Percentiles rank a stretch among this genome's conserved stretches.
These are phyloP conservation scores for Neria commutata DNA, from an alignment of 2,888 invertebrate species.

Conservation along the genomic window DNA sequence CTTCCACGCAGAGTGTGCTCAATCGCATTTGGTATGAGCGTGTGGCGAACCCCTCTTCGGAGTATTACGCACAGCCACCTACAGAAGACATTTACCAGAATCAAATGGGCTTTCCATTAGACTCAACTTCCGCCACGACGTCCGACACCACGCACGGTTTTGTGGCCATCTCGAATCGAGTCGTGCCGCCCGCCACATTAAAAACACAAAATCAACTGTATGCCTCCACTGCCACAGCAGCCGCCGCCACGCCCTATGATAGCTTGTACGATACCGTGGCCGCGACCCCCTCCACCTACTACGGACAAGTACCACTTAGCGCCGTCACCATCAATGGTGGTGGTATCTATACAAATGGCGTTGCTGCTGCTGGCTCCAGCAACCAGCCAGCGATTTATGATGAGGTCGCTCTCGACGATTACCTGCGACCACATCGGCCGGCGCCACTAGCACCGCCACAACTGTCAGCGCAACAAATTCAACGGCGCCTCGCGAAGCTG, in stretches of 20 bases:
- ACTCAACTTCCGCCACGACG: not conserved
- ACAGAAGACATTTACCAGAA: constrained; percentile 49
- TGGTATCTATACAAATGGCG: constrained; percentile 38
- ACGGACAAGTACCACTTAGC: constrained; percentile 54
- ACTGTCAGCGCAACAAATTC: constrained; percentile 61
- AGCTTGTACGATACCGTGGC: constrained; percentile 58
- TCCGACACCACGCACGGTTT: constrained; percentile 52
- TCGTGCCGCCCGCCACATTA: constrained; percentile 48
- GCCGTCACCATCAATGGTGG: constrained; percentile 20
- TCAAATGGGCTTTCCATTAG: too few relatives aligned
- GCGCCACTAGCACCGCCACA: constrained; percentile 67
- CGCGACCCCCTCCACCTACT: constrained; percentile 54
- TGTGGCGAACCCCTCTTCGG: constrained; percentile 44
- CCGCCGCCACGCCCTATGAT: constrained; percentile 52
- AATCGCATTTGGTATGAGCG: constrained; percentile 65
- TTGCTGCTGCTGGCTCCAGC: constrained; percentile 9
- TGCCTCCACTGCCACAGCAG: constrained; percentile 44
- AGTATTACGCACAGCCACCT: constrained; percentile 51
- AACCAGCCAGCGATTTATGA: constrained; percentile 52
- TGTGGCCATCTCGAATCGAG: constrained; percentile 59
- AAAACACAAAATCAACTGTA: constrained; percentile 43
- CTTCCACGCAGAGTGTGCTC: constrained; percentile 59
- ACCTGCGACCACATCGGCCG: constrained; percentile 67
- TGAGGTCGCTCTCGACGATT: constrained; percentile 59
- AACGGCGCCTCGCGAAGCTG: constrained; percentile 59